Base-by-base conservation (phyloP, 2,888 invertebrate species). In the Leucophenga montana region DNA sequence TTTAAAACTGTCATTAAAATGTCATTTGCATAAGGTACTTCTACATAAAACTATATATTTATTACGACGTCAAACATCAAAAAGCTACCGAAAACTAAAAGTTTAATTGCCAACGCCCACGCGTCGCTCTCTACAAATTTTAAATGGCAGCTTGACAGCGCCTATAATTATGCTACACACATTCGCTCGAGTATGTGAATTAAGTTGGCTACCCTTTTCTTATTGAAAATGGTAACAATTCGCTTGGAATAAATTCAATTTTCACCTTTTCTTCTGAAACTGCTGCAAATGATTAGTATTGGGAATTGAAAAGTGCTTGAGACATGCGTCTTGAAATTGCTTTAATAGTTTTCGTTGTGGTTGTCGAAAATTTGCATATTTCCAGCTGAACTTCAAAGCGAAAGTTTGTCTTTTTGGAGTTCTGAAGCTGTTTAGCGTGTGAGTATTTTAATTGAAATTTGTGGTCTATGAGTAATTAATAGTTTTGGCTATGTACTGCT, bases 401-500 rank as follows among this genome's bases (percentile, higher is more conserved):
- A 39, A 39, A 39, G 53, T 64, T 48, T 11, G 20, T 9, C 67
- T 27, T 57, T 46, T 44, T 14, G 31, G n/a, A 39, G 22, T 9
- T 39, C 48, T 14, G 1, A 65, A 46, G 22, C 27, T 14, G 71
- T 73, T 76, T 73, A 20, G 22, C 20, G 18, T 11, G n/a, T 9
- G 6, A 18, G 54, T 70, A 69, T 69, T 72, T 70, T 73, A 77
- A 78, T 78, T 75, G 75, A 77, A 74, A 75, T 71, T 73, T 77
- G 77, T 70, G 78, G 75, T 75, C 73, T 71, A 75, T 77, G 75
- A 76, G 75, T 76, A 78, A 77, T 78, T 78, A 77, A 76, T 77
- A 78, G 74, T 77, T 78, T 72, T 62, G 22, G 65, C 3, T n/a
- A 61, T 16, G 18, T 57, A 2, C 48, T n/a, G n/a, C 18, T 50